Base-by-base conservation (phyloP, 2,113 vertebrate genomes). In the Lagenorhynchus albirostris region DNA sequence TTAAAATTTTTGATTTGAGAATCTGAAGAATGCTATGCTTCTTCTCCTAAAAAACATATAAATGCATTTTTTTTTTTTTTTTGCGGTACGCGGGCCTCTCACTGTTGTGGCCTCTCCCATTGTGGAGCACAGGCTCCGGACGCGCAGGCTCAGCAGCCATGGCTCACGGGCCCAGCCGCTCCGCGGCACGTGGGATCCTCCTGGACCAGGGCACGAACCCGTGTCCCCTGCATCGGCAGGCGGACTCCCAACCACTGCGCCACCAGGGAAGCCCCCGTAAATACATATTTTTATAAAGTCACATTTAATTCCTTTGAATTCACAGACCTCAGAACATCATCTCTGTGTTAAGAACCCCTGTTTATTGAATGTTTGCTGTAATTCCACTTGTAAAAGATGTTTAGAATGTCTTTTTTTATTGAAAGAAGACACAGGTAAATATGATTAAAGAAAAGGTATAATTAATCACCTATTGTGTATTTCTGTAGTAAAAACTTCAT, bases 401-500 rank as follows among this genome's bases (percentile, higher is more conserved):
- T 71, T 93, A 41, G 15, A 53, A 73, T 41, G 3, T 88, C n/a
- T 91, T 1, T 89, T 97, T 92, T 96, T 77, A 91, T 53, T 96
- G 44, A 36, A 82, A 97, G 83, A 65, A 58, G 7, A 60, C 38
- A 44, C 3, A 58, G 26, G 65, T 95, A 82, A 18, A 86, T 44
- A 80, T 55, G 9, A 62, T 92, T 53, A 84, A 94, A 58, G n/a
- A 82, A 76, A 74, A 84, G 6, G 5, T 88, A n/a, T 36, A 90
- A 94, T 83, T 63, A 70, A 74, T 83, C 15, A 71, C 18, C 55
- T 94, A 2, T 81, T 92, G 3, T 96, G 6, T 98, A 10, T 90
- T 0, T 92, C 70, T 94, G 6, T 85, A 99, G 99, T 99, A 91
- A 99, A 98, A 98, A 98, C 93, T 90, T 97, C 98, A 73, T 95